Evolutionary conservation across 1,140 invertebrate species (phyloP).

Genomic region (Babylonia areolata): DNA sequence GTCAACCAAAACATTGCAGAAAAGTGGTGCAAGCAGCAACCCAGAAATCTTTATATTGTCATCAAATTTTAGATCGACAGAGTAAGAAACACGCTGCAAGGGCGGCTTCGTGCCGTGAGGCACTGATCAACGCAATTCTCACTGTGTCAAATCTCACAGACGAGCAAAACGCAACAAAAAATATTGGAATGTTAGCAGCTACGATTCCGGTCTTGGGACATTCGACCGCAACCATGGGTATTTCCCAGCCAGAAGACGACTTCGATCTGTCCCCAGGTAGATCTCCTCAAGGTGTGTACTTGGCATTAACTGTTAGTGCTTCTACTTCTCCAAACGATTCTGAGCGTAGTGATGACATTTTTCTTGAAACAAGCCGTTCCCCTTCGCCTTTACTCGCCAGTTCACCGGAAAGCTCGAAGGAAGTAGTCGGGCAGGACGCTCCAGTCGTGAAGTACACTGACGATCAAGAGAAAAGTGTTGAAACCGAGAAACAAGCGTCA

Average conservation of each 20-base stretch:
- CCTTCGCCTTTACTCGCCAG: too few relatives aligned
- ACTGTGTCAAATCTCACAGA: neutral
- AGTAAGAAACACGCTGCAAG: neutral
- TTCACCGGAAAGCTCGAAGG: neutral
- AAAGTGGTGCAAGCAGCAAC: neutral
- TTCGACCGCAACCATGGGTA: neutral
- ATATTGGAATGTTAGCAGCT: constrained; percentile 1
- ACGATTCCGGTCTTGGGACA: neutral
- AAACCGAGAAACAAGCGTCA: neutral
- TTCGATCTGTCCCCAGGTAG: neutral
- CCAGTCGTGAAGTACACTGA: neutral
- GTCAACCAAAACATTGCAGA: constrained; percentile 27
- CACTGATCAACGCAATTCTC: neutral
- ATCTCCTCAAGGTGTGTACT: neutral
- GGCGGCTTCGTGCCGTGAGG: constrained; percentile 6
- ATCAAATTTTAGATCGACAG: neutral
- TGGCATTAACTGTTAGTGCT: neutral
- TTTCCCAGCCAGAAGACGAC: neutral
- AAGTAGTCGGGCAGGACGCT: neutral
- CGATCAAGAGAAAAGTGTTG: neutral
- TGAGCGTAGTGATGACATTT: neutral
- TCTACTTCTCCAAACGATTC: neutral
- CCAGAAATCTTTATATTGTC: neutral
- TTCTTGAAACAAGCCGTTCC: too few relatives aligned
- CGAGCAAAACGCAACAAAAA: neutral